These are phyloP conservation scores for Psylliodes chrysocephalus DNA, from an alignment of 2,888 invertebrate genomes.

Conservation along the genomic window DNA sequence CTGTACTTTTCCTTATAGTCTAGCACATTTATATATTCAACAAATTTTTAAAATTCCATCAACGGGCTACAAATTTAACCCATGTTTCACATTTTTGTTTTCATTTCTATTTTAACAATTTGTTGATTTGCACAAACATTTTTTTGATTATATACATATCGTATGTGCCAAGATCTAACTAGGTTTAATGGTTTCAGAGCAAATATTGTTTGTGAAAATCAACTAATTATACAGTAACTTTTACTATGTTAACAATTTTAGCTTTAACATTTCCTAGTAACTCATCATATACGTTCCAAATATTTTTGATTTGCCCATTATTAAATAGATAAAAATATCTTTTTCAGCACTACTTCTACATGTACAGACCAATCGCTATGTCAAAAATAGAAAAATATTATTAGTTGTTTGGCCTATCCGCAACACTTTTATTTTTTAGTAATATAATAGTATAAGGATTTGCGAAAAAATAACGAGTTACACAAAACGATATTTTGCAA, in stretches of 20 bases:
- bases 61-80: conserved; percentile 2
- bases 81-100: conserved; percentile 5
- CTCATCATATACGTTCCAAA: conserved; percentile 6
- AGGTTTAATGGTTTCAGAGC: no score
- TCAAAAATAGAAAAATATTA: no score
- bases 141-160: no score
- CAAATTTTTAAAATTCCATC: not conserved
- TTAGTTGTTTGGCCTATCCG: no score
- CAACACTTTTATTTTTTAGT: no score
- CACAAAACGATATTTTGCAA: no score
- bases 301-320: conserved; percentile 9
- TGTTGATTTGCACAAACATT: not conserved
- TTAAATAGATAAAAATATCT: conserved; percentile 22
- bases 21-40: conserved; percentile 4
- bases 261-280: not conserved
- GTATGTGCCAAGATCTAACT: no score
- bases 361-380: not conserved
- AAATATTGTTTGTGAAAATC: not conserved
- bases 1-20: conserved; percentile 15
- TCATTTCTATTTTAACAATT: not conserved
- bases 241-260: not conserved
- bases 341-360: conserved; percentile 12
- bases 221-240: not conserved
- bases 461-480: no score
- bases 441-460: no score